Conservation (phyloP, 1,140 invertebrate species). For the Doryteuthis pealeii region DNA sequence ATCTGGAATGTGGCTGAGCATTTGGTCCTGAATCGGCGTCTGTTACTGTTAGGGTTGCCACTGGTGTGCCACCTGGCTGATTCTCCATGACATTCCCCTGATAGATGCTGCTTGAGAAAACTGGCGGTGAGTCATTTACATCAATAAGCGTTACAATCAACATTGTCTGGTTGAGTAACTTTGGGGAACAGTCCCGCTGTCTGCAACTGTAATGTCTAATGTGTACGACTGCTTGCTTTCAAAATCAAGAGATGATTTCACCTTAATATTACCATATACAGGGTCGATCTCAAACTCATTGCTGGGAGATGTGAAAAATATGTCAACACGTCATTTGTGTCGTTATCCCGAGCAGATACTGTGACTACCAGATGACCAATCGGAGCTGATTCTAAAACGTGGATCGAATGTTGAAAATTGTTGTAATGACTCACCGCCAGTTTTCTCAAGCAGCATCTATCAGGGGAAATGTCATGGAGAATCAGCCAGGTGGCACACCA, state of each 20-base stretch:
- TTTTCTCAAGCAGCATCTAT: constrained; percentile 59
- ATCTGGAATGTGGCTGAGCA: constrained; percentile 71
- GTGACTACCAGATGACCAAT: background rate
- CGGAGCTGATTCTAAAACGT: background rate
- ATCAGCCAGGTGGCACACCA: constrained; percentile 81
- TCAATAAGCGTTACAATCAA: constrained; percentile 33
- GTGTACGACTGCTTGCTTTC: background rate
- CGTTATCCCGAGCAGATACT: background rate
- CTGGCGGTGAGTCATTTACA: constrained; percentile 55
- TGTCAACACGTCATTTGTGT: background rate
- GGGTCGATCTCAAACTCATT: background rate
- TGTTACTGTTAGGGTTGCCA: constrained; percentile 74
- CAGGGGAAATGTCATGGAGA: constrained; percentile 76
- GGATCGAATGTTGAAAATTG: background rate
- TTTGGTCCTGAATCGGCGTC: constrained; percentile 53
- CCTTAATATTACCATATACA: background rate
- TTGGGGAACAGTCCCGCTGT: background rate
- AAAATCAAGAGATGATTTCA: background rate
- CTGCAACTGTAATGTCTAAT: background rate
- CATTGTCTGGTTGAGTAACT: background rate
- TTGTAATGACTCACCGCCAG: constrained; percentile 57
- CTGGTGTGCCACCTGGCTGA: constrained; percentile 79
- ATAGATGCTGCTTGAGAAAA: constrained; percentile 59
- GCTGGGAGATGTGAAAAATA: background rate
- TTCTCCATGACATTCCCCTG: constrained; percentile 78